These are phyloP conservation scores for Lysandra bellargus DNA, from an alignment of 2,888 invertebrate genomes.

Conservation along the genomic window DNA sequence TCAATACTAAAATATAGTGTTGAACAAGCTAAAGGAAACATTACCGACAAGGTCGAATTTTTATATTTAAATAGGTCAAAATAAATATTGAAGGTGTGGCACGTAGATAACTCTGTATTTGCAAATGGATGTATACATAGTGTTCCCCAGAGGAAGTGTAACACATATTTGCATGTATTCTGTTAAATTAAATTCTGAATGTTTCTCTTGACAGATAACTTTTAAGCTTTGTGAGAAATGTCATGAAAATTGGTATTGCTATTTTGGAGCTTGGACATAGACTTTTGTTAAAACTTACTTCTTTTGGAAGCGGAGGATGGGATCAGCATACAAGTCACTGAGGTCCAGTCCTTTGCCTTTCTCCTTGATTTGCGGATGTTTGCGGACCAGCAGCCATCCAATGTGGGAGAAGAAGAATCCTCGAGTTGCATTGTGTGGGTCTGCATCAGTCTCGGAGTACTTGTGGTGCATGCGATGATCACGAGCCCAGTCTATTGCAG, in stretches of 20 bases:
- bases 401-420: constrained; percentile 98
- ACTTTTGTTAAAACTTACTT: constrained; percentile 81
- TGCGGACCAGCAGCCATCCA: constrained; percentile 95
- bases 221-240: too few species aligned
- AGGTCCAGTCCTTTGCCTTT: constrained; percentile 93
- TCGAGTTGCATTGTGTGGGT: constrained; percentile 94
- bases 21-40: neutral
- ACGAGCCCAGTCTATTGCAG: constrained; percentile 88
- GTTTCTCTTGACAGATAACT: neutral
- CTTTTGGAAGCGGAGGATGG: constrained; percentile 92
- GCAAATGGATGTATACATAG: constrained; percentile 15
- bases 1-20: too few species aligned
- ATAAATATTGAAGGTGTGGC: neutral
- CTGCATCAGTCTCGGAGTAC: constrained; percentile 95
- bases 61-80: neutral
- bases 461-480: constrained; percentile 95
- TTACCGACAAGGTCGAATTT: neutral
- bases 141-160: neutral
- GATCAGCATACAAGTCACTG: constrained; percentile 90
- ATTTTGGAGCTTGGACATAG: neutral
- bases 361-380: constrained; percentile 92
- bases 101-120: constrained; percentile 4
- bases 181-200: neutral
- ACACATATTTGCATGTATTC: neutral
- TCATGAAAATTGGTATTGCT: too few species aligned